Base-by-base conservation (phyloP, 2,113 vertebrate genomes). In the Brachyhypopomus occidentalis region DNA sequence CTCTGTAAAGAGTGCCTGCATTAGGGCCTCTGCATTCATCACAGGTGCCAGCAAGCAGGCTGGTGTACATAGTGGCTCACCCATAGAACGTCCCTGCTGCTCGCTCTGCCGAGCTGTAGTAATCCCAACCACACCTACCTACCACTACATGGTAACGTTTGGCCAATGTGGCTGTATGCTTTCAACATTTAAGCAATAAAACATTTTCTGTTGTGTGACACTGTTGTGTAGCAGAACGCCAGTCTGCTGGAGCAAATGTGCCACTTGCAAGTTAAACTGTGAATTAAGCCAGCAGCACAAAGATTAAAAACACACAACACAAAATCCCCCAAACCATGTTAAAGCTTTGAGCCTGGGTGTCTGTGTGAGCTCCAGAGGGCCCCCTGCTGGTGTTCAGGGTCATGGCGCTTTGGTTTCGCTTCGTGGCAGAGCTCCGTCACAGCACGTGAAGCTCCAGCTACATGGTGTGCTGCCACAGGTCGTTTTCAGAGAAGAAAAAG, bases 21-120 rank as follows among this genome's bases (percentile, higher is more conserved):
- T 81, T 30, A 71, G 78, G 63, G 14, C 27, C 8, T 64, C 30
- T 66, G 75, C 76, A 83, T 81, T 75, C 62, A 84, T 87, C 80
- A 81, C 80, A 59, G 71, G 80, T 80, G 80, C 72, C 71, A 81
- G 27, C 27, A 38, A 67, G 19, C 63, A n/a, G 38, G 73, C 64
- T 63, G 59, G 62, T 66, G 59, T 72, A 34, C n/a, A 64, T 67
- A 66, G 74, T 73, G 70, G 58, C 77, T 81, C 72, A 81, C 71
- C 75, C 71, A 19, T 16, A 66, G 17, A 16, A 70, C 19, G n/a
- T 11, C 75, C 55, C 25, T 62, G 38, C 72, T 23, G 36, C 58
- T 23, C 3, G 1, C 30, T 30, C 30, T 30, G 30, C 30, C 30
- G 30, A 30, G 30, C 30, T 30, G 30, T 30, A 30, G 30, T n/a